These are phyloP conservation scores for Macrotis lagotis DNA, from an alignment of 2,113 vertebrate species.

Conservation along the genomic window DNA sequence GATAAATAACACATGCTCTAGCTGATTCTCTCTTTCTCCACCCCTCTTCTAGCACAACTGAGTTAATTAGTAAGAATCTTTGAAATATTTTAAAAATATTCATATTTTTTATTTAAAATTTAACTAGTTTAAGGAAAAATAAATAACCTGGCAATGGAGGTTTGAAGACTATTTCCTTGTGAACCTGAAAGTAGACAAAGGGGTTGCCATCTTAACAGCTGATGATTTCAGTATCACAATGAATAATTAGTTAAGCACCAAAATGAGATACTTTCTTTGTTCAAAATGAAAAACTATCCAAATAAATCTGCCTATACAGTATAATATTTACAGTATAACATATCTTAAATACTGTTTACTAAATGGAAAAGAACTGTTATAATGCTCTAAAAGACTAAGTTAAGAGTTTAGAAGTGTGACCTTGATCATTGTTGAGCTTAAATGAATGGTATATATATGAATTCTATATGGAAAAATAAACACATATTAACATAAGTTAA, in stretches of 20 bases:
- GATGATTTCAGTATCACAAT: slow-evolving; percentile 15
- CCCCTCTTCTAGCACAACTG: slow-evolving; percentile 19
- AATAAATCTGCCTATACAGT: not conserved
- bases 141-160: slow-evolving; percentile 22
- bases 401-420: not conserved
- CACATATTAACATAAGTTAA: slow-evolving; percentile 1
- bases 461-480: not conserved
- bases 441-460: not conserved
- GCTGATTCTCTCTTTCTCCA: slow-evolving; percentile 8
- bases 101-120: slow-evolving; percentile 24
- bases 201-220: not conserved
- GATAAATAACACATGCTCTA: not conserved
- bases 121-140: slow-evolving; percentile 27
- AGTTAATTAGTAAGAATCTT: slow-evolving; percentile 30
- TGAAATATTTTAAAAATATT: slow-evolving; percentile 17
- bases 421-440: slow-evolving; percentile 16
- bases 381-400: slow-evolving; percentile 20
- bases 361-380: not conserved
- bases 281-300: slow-evolving; percentile 36
- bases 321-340: not conserved
- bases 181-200: not conserved
- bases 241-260: not conserved
- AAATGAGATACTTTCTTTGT: not conserved
- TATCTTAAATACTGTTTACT: slow-evolving; percentile 2
- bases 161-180: slow-evolving; percentile 12